These are phyloP conservation scores for Mobula hypostoma DNA, from an alignment of 2,113 vertebrate genomes.

Conservation along the genomic window DNA sequence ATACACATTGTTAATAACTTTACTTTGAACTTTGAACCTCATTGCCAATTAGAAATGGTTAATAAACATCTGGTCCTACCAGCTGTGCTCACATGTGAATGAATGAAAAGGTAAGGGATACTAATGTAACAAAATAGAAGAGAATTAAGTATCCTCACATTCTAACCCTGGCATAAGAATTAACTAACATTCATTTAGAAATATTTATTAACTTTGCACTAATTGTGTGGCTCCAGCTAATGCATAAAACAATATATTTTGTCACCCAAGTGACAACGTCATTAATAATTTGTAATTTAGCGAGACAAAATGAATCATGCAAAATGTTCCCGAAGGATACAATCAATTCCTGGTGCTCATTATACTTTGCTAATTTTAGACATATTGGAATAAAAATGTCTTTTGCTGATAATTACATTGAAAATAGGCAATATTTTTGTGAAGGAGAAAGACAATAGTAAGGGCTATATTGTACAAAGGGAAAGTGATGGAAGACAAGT, in stretches of 20 bases:
- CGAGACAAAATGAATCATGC: not conserved
- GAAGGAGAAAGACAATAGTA: not conserved
- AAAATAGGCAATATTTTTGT: not conserved
- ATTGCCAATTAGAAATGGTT: too few relatives aligned
- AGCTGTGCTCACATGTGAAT: too few relatives aligned
- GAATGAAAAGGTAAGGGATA: not conserved
- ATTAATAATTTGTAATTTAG: slow-evolving; percentile 38
- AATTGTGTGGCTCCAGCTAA: slow-evolving; percentile 11
- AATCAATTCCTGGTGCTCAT: slow-evolving; percentile 20
- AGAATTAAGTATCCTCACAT: not conserved
- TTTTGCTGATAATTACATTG: not conserved
- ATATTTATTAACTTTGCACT: slow-evolving; percentile 25
- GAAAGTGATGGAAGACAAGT: not conserved
- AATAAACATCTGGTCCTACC: too few relatives aligned
- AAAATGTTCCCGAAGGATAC: not conserved
- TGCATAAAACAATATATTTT: not conserved
- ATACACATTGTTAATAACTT: too few relatives aligned
- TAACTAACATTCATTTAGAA: slow-evolving; percentile 6
- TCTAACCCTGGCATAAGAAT: not conserved
- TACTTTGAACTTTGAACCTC: too few relatives aligned
- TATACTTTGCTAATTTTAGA: slow-evolving; percentile 11
- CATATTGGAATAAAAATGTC: not conserved
- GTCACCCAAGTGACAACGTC: not conserved
- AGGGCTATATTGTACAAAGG: not conserved
- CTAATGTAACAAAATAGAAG: not conserved